Evolutionary conservation across 30 jellyfish, hydroid and myxozoan species (phyloP), one percentile per base, ranked within the genome.

Genomic region (Aurelia sp.): DNA sequence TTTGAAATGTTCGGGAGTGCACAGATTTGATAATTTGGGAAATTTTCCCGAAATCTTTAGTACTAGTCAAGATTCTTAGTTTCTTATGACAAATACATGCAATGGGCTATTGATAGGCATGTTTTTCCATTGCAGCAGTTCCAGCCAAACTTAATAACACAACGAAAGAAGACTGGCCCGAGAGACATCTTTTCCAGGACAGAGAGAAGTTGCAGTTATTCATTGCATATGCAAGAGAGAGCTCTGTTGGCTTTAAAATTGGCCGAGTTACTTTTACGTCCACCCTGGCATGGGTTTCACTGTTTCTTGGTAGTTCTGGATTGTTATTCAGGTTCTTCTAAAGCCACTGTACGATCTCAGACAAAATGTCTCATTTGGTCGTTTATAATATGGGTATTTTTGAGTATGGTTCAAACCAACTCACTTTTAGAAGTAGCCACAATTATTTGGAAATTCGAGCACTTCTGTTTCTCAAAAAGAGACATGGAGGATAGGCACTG

Each of bases 181-280:
- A 90, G 11, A 74, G 90, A 7, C 95, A 84, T 72, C 41, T 90
- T 31, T 90, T 90, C 79, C 40, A 79, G 70, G 87, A 90, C 73
- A 69, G 97, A 23, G 78, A 59, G 62, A 62, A 72, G 30, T 79
- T 90, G 65, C 97, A 90, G 76, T 74, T 80, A 59, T 90, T 90
- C 48, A 93, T 90, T 19, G 66, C 96, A 31, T 90, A 90, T 55
- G 92, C 95, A 5, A 69, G 82, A 30, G 95, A 83, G 63, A 82
- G 95, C 65, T 87, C 97, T 20, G 97, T 90, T 55, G 72, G 90
- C 50, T 90, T 90, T 51, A 90, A 72, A 71, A 62, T 90, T 65
- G 97, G 97, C 15, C 80, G 97, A 44, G 72, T 90, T 6, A 90
- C 97, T 22, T 90, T 90, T 72, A 90, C 93, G 5, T 80, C 97